phyloP scores from a whole-genome alignment of 2,797 vertebrate species.

The Danionella dracula region DNA sequence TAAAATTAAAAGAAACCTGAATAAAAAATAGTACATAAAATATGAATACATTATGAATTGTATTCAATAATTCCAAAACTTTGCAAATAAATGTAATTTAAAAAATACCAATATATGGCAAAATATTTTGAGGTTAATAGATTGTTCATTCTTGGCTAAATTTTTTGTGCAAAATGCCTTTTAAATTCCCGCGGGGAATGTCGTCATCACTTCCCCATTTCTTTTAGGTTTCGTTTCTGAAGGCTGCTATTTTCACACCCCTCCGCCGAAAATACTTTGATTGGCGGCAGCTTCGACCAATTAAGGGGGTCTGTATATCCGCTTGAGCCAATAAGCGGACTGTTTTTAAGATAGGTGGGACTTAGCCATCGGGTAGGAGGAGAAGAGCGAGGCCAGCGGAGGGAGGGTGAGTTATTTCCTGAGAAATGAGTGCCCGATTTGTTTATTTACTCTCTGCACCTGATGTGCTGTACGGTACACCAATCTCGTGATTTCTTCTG shows the following conservation, averaged over 20 bases:
- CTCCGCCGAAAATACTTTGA: not conserved
- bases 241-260: not conserved
- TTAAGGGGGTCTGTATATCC: not conserved
- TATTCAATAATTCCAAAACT: too few relatives aligned
- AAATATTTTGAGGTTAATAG: too few relatives aligned
- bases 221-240: slow-evolving; percentile 57
- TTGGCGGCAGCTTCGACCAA: not conserved
- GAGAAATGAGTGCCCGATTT: not conserved
- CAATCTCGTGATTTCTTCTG: not conserved
- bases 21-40: too few relatives aligned
- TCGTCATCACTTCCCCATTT: too few relatives aligned
- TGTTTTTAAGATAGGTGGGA: not conserved
- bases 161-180: too few relatives aligned
- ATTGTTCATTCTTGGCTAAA: too few relatives aligned
- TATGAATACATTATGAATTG: too few relatives aligned
- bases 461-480: not conserved
- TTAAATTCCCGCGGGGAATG: too few relatives aligned
- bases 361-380: not conserved
- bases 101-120: too few relatives aligned
- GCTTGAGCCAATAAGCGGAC: not conserved
- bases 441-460: not conserved
- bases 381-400: not conserved
- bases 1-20: too few relatives aligned
- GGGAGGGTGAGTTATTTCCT: not conserved
- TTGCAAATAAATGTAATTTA: too few relatives aligned